Percentiles rank a stretch among this genome's conserved stretches.
Evolutionary conservation across 2,113 vertebrate species (phyloP).

Genomic region (Phylloscopus trochiloides): DNA sequence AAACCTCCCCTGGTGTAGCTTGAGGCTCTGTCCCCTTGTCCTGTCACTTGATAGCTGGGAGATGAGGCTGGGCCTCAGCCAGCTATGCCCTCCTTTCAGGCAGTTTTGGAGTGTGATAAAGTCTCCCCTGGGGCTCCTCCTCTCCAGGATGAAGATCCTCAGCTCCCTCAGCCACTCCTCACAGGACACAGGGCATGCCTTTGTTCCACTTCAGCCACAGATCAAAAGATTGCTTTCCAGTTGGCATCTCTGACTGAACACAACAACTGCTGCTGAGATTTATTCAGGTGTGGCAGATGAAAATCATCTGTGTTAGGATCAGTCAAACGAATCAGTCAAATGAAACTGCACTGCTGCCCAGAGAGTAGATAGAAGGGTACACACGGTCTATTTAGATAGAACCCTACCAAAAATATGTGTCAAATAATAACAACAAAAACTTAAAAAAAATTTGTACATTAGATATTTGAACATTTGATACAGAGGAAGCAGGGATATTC

Average conservation of each 20-base stretch:
- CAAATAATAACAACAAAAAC: not conserved
- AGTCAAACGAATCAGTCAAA: not conserved
- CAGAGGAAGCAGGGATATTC: not conserved
- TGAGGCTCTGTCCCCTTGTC: not conserved
- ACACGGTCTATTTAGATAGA: not conserved
- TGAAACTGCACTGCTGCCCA: not conserved
- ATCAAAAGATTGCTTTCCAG: not conserved
- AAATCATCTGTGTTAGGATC: not conserved
- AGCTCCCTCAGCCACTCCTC: not conserved
- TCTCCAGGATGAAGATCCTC: too few species aligned
- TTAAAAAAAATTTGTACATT: not conserved
- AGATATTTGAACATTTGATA: not conserved
- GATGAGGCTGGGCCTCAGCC: not conserved
- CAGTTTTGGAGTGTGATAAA: too few species aligned
- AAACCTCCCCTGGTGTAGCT: not conserved
- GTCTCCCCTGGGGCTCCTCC: not conserved
- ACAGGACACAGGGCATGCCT: not conserved
- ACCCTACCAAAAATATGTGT: not conserved
- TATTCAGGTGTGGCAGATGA: not conserved
- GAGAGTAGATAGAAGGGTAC: not conserved
- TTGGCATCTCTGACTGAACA: not conserved
- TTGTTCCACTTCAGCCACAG: not conserved
- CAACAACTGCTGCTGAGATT: not conserved
- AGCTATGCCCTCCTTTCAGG: not conserved
- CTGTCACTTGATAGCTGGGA: not conserved